Percentiles rank a stretch among this genome's conserved stretches.
Evolutionary conservation across 2,797 vertebrate species (phyloP).

Genomic region (Sphaeramia orbicularis): DNA sequence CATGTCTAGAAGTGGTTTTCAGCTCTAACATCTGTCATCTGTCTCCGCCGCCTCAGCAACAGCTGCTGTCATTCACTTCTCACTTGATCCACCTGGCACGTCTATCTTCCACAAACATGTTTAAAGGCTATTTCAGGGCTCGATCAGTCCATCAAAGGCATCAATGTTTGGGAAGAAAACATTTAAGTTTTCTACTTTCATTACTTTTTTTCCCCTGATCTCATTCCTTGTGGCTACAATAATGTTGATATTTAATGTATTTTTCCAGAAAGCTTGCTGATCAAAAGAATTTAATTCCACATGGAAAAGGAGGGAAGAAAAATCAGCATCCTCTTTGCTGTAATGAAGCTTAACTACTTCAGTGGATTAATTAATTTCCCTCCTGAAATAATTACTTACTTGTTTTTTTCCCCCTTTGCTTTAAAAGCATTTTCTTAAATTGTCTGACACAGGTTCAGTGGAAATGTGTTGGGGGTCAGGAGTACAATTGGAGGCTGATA

Average conservation of each 20-base stretch:
- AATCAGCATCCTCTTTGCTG: constrained; percentile 37
- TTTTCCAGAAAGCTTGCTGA: constrained; percentile 53
- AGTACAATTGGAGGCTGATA: constrained; percentile 12
- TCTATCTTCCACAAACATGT: constrained; percentile 17
- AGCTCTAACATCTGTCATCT: constrained; percentile 32
- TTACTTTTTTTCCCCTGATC: too few relatives aligned
- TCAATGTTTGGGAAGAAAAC: constrained; percentile 12
- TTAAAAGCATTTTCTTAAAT: constrained; percentile 29
- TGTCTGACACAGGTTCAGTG: constrained; percentile 24
- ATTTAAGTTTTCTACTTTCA: background rate
- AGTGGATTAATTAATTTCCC: constrained; percentile 54
- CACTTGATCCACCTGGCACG: constrained; percentile 22
- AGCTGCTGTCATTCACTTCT: constrained; percentile 35
- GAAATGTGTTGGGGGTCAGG: constrained; percentile 24
- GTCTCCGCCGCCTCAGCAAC: constrained; percentile 31
- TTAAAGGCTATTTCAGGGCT: constrained; percentile 12
- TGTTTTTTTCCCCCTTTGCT: constrained; percentile 17
- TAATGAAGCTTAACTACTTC: constrained; percentile 53
- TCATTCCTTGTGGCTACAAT: constrained; percentile 25
- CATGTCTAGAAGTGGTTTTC: constrained; percentile 16
- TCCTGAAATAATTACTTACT: constrained; percentile 43
- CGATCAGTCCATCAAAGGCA: constrained; percentile 18
- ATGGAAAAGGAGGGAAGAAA: constrained; percentile 22
- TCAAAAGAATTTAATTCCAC: constrained; percentile 63
- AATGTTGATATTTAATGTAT: constrained; percentile 44